These are phyloP conservation scores for Tenthredo notha DNA, from an alignment of 2,888 invertebrate species.

Conservation along the genomic window DNA sequence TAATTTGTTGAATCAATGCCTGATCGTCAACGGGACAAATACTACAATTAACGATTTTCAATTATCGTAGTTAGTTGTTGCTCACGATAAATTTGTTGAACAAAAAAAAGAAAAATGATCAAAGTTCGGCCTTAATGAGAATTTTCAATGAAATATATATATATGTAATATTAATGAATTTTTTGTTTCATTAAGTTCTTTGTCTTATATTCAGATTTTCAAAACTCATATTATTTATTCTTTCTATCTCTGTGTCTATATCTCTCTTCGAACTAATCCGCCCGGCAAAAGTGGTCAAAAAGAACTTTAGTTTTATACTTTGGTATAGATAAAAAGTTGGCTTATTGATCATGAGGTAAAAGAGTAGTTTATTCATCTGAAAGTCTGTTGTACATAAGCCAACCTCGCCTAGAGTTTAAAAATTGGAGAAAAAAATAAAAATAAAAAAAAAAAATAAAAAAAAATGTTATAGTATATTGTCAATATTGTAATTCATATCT, in stretches of 20 bases:
- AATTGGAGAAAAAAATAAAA: not conserved
- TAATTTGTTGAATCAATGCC: slow-evolving; percentile 14
- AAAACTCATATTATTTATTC: not conserved
- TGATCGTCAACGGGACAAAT: not conserved
- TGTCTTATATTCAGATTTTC: not conserved
- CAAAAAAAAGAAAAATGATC: not conserved
- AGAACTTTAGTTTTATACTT: not conserved
- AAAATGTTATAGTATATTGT: not conserved
- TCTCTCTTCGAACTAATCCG: not conserved
- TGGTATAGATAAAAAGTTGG: not conserved
- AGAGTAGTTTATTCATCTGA: not conserved
- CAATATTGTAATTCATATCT: not conserved
- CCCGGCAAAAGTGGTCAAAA: not conserved
- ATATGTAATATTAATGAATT: not conserved
- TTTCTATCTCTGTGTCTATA: not conserved
- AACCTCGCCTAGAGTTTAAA: slow-evolving; percentile 6
- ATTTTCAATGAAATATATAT: not conserved
- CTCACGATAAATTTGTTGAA: not conserved
- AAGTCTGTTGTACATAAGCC: not conserved
- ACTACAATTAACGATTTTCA: not conserved
- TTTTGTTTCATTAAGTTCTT: not conserved
- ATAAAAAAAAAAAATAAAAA: no score
- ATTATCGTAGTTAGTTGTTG: not conserved
- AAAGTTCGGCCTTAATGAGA: not conserved
- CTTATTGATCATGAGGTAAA: not conserved